Conservation (phyloP, 2,888 invertebrate genomes). For the Erebia aethiops region DNA sequence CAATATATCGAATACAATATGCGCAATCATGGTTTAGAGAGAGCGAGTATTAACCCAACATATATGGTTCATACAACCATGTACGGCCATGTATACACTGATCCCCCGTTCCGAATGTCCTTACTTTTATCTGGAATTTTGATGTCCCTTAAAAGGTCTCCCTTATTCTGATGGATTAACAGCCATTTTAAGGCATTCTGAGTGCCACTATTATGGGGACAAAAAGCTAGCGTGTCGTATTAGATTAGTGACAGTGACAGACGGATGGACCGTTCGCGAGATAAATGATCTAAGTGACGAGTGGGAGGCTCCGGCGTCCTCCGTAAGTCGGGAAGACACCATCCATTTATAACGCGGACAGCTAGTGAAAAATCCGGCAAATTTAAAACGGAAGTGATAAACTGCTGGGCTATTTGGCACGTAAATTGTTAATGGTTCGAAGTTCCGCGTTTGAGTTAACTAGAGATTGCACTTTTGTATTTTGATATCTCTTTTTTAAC, state of each 20-base stretch:
- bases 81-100: constrained; percentile 28
- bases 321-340: constrained; percentile 56
- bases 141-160: constrained; percentile 61
- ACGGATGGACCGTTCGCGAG: constrained; percentile 75
- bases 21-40: constrained; percentile 22
- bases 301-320: constrained; percentile 65
- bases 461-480: background rate
- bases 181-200: constrained; percentile 68
- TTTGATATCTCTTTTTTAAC: background rate
- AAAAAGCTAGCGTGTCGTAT: constrained; percentile 81
- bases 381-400: constrained; percentile 50
- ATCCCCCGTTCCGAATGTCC: constrained; percentile 43
- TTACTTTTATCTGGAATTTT: constrained; percentile 60
- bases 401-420: constrained; percentile 30
- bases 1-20: constrained; percentile 17
- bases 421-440: constrained; percentile 19
- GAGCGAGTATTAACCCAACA: constrained; percentile 23
- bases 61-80: constrained; percentile 28
- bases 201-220: constrained; percentile 74
- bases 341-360: constrained; percentile 68
- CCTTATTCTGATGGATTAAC: constrained; percentile 69
- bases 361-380: constrained; percentile 67
- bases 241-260: constrained; percentile 80
- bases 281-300: constrained; percentile 81
- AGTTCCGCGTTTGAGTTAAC: constrained; percentile 1